phyloP scores from a whole-genome alignment of 2,113 vertebrate species.

The Cinclus cinclus region DNA sequence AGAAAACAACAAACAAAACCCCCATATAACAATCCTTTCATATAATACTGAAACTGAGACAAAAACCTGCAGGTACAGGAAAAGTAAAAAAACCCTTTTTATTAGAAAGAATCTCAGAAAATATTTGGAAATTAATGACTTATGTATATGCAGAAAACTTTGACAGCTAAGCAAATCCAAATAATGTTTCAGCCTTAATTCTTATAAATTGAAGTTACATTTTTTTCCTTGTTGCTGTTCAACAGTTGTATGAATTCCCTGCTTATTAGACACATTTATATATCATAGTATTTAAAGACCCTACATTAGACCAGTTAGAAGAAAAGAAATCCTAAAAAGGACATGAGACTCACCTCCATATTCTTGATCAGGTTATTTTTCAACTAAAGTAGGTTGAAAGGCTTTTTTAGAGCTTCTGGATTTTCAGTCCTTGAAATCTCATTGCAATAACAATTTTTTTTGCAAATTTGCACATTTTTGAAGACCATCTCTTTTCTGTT shows the following conservation, averaged over 20 bases:
- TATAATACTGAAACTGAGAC: background rate
- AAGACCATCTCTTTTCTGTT: constrained; percentile 78
- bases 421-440: constrained; percentile 79
- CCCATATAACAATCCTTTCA: background rate
- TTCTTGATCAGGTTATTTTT: constrained; percentile 81
- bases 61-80: background rate
- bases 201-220: background rate
- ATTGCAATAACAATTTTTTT: constrained; percentile 84
- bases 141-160: background rate
- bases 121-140: background rate
- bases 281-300: background rate
- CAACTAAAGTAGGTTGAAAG: constrained; percentile 77
- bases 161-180: background rate
- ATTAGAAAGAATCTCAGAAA: background rate
- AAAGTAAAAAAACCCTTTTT: background rate
- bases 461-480: constrained; percentile 74
- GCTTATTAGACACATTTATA: background rate
- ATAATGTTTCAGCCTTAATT: background rate
- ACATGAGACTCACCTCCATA: constrained; percentile 71
- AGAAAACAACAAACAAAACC: background rate
- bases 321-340: background rate
- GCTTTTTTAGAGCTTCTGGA: constrained; percentile 69
- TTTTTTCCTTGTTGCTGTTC: background rate
- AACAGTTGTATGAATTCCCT: background rate
- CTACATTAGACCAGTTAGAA: background rate